phyloP scores from a whole-genome alignment of 2,888 invertebrate species.

The Napeogenes inachia region DNA sequence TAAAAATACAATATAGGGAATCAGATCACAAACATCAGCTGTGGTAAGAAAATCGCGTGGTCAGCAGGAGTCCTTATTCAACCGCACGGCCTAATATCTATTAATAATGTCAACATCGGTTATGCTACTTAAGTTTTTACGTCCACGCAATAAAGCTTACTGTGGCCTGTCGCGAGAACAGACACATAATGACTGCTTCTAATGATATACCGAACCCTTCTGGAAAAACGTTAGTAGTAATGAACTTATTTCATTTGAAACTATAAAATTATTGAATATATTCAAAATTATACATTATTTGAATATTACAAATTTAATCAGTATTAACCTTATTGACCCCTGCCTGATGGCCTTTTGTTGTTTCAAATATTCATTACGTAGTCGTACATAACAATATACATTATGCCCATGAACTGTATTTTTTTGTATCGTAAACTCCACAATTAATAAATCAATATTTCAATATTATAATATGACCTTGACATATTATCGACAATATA shows the following conservation, averaged over 20 bases:
- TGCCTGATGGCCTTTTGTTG: background rate
- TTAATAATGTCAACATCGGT: slow-evolving; percentile 26
- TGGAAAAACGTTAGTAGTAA: slow-evolving; percentile 14
- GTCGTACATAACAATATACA: background rate
- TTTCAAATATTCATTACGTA: background rate
- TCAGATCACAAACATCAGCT: too few relatives aligned
- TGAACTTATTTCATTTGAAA: slow-evolving; percentile 7
- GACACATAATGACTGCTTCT: slow-evolving; percentile 21
- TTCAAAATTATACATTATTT: background rate
- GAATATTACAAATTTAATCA: background rate
- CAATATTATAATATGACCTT: too few relatives aligned
- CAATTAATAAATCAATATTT: too few relatives aligned
- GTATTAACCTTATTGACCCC: slow-evolving; percentile 1
- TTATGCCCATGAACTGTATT: too few relatives aligned
- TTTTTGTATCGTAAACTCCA: too few relatives aligned
- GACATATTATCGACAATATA: background rate
- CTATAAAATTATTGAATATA: slow-evolving; percentile 1
- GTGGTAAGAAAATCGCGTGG: slow-evolving; percentile 9
- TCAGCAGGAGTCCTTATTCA: slow-evolving; percentile 18
- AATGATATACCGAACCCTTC: slow-evolving; percentile 19
- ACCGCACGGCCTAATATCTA: slow-evolving; percentile 25
- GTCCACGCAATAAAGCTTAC: slow-evolving; percentile 21
- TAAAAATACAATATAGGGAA: too few relatives aligned
- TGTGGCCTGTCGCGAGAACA: slow-evolving; percentile 14
- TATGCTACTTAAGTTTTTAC: slow-evolving; percentile 25